phyloP scores from a whole-genome alignment of 2,113 vertebrate species.

The Sinocyclocheilus rhinocerous region DNA sequence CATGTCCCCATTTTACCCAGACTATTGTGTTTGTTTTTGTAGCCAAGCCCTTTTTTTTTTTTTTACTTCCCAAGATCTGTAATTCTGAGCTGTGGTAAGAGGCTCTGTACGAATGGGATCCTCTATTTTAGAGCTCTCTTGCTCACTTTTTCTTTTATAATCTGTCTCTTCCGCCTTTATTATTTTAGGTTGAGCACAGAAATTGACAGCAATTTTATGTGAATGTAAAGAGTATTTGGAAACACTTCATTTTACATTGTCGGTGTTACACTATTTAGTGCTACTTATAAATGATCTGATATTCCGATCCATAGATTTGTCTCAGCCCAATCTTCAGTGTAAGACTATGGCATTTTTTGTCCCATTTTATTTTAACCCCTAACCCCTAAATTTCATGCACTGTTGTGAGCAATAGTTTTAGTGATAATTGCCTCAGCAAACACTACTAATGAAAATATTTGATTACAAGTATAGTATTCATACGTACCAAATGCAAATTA shows the following conservation, averaged over 20 bases:
- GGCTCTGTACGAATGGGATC: background rate
- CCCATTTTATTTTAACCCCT: background rate
- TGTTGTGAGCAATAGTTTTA: background rate
- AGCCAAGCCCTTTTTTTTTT: slow-evolving; percentile 28
- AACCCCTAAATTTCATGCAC: background rate
- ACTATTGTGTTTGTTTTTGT: slow-evolving; percentile 32
- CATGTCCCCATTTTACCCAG: slow-evolving; percentile 16
- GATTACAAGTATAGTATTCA: slow-evolving; percentile 10
- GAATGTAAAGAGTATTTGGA: background rate
- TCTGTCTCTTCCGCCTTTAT: slow-evolving; percentile 15
- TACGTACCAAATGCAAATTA: background rate
- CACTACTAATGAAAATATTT: background rate
- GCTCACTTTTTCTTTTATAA: slow-evolving; percentile 2
- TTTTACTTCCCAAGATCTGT: slow-evolving; percentile 42
- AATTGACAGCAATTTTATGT: background rate
- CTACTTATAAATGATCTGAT: background rate
- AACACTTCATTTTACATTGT: background rate
- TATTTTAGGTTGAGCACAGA: slow-evolving; percentile 40
- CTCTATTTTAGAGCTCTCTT: slow-evolving; percentile 10
- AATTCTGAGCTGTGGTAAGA: slow-evolving; percentile 19
- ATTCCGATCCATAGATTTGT: background rate
- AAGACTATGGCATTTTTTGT: background rate
- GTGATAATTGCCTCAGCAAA: background rate
- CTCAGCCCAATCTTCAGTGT: background rate
- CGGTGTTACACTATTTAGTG: background rate